Base-by-base conservation (phyloP, 2,113 vertebrate species). In the Glareola pratincola region DNA sequence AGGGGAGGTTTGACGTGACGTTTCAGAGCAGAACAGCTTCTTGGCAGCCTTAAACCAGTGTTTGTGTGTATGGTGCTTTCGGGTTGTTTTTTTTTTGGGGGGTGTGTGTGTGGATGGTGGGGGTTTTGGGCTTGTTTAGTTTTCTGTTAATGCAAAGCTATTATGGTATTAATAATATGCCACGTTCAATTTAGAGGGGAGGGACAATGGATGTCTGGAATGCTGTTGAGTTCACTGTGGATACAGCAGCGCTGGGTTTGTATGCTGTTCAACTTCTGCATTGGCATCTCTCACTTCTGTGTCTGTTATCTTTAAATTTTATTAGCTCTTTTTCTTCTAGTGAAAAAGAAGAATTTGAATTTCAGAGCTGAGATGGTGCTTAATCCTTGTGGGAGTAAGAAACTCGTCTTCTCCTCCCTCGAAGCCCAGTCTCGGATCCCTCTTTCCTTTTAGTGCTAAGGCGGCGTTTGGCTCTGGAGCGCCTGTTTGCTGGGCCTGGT, bases 351-450 rank as follows among this genome's bases (percentile, higher is more conserved):
- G 75, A 29, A 41, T 95, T 96, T 89, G 91, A 86, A 90, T 97
- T 92, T 86, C 86, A 82, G 92, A 94, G 88, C 66, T 29, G 69
- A 72, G 57, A 57, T 78, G 74, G 10, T 89, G 50, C 77, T 90
- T 66, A 10, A 5, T 92, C 30, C 92, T 93, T 51, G 0, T 78
- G 95, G 97, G 92, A 95, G 73, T 92, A 47, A 66, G 86, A 89
- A 89, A 62, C 77, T 92, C 3, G 0, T 80, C 76, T 82, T 92
- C 86, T 91, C 26, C 47, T 95, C 64, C 48, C 73, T 92, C 80
- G 51, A 89, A 96, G 92, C 83, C 29, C 29, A 68, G 56, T 32
- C 77, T 94, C 91, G 92, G 80, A 92, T 97, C 85, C 95, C 36
- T 6, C 47, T 21, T 87, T 78, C 80, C 76, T 95, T 89, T 43